Evolutionary conservation across 2,888 invertebrate genomes (phyloP).

Genomic region (Melitaea athalia): DNA sequence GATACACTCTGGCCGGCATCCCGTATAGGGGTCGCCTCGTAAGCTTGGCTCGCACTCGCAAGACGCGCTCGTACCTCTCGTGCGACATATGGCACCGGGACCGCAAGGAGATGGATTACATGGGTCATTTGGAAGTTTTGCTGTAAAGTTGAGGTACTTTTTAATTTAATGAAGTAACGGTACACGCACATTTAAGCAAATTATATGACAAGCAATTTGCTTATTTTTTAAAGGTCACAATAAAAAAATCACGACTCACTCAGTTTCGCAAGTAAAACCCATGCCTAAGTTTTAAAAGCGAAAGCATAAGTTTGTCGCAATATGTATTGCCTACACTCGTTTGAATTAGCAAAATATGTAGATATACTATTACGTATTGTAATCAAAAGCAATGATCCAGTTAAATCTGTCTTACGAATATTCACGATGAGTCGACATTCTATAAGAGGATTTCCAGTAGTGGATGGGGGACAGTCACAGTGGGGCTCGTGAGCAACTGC

Average conservation of each 20-base stretch:
- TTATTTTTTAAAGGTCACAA: constrained; percentile 16
- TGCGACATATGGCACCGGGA: constrained; percentile 90
- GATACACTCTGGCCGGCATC: constrained; percentile 92
- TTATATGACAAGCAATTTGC: constrained; percentile 55
- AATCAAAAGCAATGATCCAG: constrained; percentile 63
- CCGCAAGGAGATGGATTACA: constrained; percentile 93
- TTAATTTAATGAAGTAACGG: constrained; percentile 19
- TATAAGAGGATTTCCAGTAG: constrained; percentile 88
- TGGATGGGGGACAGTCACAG: constrained; percentile 86
- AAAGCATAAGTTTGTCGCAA: constrained; percentile 60
- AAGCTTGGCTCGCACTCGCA: constrained; percentile 89
- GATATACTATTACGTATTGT: constrained; percentile 22
- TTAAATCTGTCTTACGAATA: constrained; percentile 74
- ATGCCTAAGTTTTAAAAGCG: constrained; percentile 81
- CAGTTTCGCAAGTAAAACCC: constrained; percentile 77
- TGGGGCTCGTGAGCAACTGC: constrained; percentile 87
- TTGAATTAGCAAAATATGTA: constrained; percentile 39
- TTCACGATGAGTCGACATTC: constrained; percentile 83
- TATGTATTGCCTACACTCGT: constrained; percentile 22
- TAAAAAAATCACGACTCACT: constrained; percentile 49
- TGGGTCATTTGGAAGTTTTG: constrained; percentile 83
- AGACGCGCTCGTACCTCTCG: constrained; percentile 85
- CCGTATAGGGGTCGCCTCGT: constrained; percentile 88
- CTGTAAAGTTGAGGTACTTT: constrained; percentile 53
- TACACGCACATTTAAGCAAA: constrained; percentile 48